Percentiles rank a stretch among this genome's conserved stretches.
These are phyloP conservation scores for Dasyprocta punctata DNA, from an alignment of 2,113 vertebrate species.

Conservation along the genomic window DNA sequence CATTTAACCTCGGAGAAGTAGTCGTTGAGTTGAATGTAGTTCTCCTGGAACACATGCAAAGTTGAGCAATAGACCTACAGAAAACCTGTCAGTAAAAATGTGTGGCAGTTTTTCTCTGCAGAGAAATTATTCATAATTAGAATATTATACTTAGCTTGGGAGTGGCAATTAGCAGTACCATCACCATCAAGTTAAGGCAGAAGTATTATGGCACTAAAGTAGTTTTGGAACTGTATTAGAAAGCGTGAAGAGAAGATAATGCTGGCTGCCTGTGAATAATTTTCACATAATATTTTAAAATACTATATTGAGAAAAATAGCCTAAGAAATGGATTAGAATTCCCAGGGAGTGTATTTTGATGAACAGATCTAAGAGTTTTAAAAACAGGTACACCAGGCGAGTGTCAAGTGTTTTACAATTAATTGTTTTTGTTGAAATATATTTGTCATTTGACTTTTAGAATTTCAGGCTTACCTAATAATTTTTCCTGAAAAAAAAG, in stretches of 20 bases:
- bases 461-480: rapidly evolving
- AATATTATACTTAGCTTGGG: neutral
- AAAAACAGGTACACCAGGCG: rapidly evolving
- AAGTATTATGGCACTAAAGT: rapidly evolving
- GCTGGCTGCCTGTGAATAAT: too few species aligned
- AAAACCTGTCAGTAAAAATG: neutral
- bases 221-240: rapidly evolving
- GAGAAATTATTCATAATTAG: too few species aligned
- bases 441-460: neutral
- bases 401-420: rapidly evolving
- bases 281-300: neutral
- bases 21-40: neutral
- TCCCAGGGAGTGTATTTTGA: too few species aligned
- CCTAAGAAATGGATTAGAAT: rapidly evolving
- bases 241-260: rapidly evolving
- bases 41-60: neutral
- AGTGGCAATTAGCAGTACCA: rapidly evolving
- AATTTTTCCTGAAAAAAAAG: neutral
- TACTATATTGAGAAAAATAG: rapidly evolving
- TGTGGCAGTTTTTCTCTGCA: neutral
- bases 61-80: neutral
- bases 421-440: rapidly evolving
- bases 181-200: rapidly evolving
- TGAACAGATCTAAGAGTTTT: too few species aligned
- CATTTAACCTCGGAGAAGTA: rapidly evolving